Base-by-base conservation (phyloP, 1,140 invertebrate genomes). In the Fopius arisanus region DNA sequence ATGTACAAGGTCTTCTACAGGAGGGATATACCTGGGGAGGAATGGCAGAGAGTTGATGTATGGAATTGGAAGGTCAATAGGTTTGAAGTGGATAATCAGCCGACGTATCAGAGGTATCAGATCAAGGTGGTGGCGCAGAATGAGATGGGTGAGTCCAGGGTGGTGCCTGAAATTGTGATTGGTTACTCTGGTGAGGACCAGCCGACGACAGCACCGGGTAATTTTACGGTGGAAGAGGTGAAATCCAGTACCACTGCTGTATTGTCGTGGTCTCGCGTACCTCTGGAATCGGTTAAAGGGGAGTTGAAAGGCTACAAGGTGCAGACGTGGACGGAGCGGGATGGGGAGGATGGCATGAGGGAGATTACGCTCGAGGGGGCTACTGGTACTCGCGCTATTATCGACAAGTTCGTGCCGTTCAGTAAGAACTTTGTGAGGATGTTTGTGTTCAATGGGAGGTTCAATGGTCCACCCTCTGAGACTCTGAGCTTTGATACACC, bases 161-260 rank as follows among this genome's bases (percentile, higher is more conserved):
- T 95, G 3, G 90, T 92, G 0, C 93, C 96, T 0, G 89, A 92
- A 21, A 94, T 96, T 88, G 90, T 96, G 0, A 91, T 92, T 69
- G 98, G 98, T 9, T 98, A 93, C 87, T 99, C 98, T 0, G 98
- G 98, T 62, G 97, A 99, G 89, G 96, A 97, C 89, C 90, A 93
- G 75, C 97, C 96, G 0, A 84, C 90, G 0, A 91, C 95, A 81
- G 92, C 95, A 0, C 96, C 96, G 0, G 88, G 89, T 1, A 97
- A 98, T 86, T 97, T 98, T 81, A 94, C 93, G 0, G 83, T 97
- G 41, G 83, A 92, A 0, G 89, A 94, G 80, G 89, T 96, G 14
- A 92, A 91, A 23, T 91, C 92, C 14, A 92, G 93, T 14, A 96
- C 92, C 48, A 92, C 90, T 4, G 96, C 96, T 0, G 81, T 94